Evolutionary conservation across 2,113 vertebrate species (phyloP), one percentile per base, ranked within the genome.

Genomic region (Rhynchomys soricoides): DNA sequence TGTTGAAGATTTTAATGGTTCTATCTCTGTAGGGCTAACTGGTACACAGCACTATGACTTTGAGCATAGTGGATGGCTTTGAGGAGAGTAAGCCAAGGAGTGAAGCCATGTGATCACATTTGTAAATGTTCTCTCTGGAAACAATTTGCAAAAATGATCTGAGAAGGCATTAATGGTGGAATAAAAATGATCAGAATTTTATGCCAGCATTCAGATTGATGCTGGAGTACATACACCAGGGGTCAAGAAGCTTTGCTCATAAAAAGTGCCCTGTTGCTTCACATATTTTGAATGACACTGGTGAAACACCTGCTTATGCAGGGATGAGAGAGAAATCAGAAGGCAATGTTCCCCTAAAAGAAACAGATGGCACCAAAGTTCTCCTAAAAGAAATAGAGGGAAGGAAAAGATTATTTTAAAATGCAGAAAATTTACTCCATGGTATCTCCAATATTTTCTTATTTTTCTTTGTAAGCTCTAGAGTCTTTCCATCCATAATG

Each of bases 401-500:
- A 89, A 82, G 29, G 17, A 70, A 17, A 93, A 50, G 29, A 21
- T 2, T 3, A 0, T 57, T 57, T 52, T 7, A n/a, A 74, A 91
- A 73, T 34, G 52, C 13, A 5, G 17, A 45, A 24, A 86, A 34
- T 52, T 4, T n/a, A n/a, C 70, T 85, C 92, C 8, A 0, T 37
- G 5, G 1, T 48, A 1, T 64, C 40, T 34, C 4, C 3, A 37
- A 55, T 16, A 81, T 19, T 7, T 77, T 66, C 83, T 93, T 96
- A 91, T 62, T 92, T 79, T 59, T 75, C 43, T 50, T 90, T 26
- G 62, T 74, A 95, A 99, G 99, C 6, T 99, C 31, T 99, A 98
- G 59, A 98, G 0, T 37, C 1, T 43, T 98, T 1, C 99, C 99
- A 0, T 64, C 96, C 52, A 34, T 99, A 97, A 97, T 99, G 94